Conservation (phyloP, 2,113 vertebrate genomes). For the Conger conger region DNA sequence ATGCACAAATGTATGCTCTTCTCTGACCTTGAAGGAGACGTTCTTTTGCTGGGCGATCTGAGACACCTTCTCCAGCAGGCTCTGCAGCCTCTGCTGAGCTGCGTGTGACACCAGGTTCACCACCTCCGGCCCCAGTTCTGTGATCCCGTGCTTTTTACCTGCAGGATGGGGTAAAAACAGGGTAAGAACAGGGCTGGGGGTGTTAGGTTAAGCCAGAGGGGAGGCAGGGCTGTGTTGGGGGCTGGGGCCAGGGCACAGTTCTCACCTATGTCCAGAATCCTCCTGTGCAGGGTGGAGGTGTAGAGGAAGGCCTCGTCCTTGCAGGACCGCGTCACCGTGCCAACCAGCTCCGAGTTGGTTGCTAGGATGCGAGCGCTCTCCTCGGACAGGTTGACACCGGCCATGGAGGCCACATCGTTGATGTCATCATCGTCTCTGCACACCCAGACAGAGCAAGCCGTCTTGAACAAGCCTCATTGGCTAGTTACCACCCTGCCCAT, state of each 20-base stretch:
- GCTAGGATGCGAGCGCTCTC: slow-evolving; percentile 93
- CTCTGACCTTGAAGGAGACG: slow-evolving; percentile 83
- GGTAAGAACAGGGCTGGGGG: background rate
- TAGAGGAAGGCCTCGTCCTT: slow-evolving; percentile 93
- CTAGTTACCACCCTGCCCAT: background rate
- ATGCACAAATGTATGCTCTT: background rate
- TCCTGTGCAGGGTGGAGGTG: slow-evolving; percentile 78
- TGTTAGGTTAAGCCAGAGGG: background rate
- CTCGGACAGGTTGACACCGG: slow-evolving; percentile 92
- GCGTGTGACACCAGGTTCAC: slow-evolving; percentile 90
- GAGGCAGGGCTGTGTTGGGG: background rate
- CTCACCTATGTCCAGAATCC: slow-evolving; percentile 90
- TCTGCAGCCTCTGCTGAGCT: slow-evolving; percentile 88
- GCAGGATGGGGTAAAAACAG: slow-evolving; percentile 10
- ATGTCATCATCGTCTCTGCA: slow-evolving; percentile 95
- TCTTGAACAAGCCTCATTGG: background rate
- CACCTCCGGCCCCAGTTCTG: slow-evolving; percentile 87
- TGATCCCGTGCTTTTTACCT: slow-evolving; percentile 89
- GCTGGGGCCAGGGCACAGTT: background rate
- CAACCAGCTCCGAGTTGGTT: slow-evolving; percentile 91
- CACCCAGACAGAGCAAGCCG: background rate
- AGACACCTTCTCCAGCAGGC: slow-evolving; percentile 87
- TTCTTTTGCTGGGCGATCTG: slow-evolving; percentile 92
- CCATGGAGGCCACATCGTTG: slow-evolving; percentile 97
- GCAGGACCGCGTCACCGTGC: slow-evolving; percentile 88